Percentiles rank a stretch among this genome's conserved stretches.
Conservation (phyloP, 2,797 vertebrate species). For the Oreortyx pictus region DNA sequence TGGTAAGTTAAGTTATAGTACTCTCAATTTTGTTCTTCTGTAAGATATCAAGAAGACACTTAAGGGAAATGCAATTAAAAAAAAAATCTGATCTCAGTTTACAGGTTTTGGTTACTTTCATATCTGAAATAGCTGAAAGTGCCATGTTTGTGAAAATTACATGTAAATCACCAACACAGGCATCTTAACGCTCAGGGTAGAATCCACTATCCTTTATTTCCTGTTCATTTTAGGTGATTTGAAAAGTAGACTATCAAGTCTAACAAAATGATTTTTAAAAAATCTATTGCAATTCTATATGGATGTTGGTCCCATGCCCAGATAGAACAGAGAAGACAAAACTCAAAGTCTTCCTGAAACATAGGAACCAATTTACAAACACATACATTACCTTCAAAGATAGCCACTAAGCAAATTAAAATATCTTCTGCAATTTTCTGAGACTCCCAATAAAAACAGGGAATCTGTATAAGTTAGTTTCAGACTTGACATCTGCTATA, state of each 20-base stretch:
- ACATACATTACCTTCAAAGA: neutral
- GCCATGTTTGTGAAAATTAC: neutral
- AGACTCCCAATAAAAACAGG: neutral
- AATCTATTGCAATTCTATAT: neutral
- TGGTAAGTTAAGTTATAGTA: neutral
- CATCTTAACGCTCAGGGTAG: neutral
- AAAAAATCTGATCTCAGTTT: neutral
- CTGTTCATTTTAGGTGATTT: neutral
- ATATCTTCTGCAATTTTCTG: neutral
- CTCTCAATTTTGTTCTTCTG: neutral
- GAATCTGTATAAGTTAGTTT: neutral
- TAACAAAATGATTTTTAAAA: neutral
- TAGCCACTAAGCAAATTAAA: neutral
- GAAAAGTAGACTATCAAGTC: neutral
- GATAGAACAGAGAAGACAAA: neutral
- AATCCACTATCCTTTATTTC: neutral
- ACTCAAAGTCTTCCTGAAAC: neutral
- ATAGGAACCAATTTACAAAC: neutral
- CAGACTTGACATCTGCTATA: neutral
- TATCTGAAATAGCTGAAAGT: neutral
- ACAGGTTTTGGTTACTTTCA: neutral
- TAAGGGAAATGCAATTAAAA: neutral
- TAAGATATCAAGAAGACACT: neutral
- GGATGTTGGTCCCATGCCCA: neutral
- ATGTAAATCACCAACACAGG: neutral